Percentiles rank a stretch among this genome's conserved stretches.
Evolutionary conservation across 2,888 invertebrate species (phyloP).

Genomic region (Ochlodes sylvanus): DNA sequence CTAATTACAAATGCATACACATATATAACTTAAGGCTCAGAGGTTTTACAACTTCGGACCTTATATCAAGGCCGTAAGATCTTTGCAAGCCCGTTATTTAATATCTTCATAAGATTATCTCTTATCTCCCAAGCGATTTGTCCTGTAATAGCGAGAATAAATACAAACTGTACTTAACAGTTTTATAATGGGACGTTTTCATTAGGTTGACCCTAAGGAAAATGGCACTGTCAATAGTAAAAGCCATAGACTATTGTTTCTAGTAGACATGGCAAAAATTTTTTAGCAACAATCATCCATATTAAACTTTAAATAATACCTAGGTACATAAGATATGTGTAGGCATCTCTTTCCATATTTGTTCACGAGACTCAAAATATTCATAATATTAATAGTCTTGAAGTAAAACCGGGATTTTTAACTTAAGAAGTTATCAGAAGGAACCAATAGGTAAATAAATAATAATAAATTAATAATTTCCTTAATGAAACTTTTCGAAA

Average conservation of each 20-base stretch:
- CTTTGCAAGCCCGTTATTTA: slow-evolving; percentile 4
- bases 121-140: slow-evolving; percentile 23
- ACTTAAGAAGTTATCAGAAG: too few relatives aligned
- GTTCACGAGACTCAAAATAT: too few relatives aligned
- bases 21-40: background rate
- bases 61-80: background rate
- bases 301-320: too few relatives aligned
- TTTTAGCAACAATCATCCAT: background rate
- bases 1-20: slow-evolving; percentile 7
- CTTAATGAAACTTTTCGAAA: too few relatives aligned
- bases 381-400: too few relatives aligned
- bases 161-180: slow-evolving; percentile 26
- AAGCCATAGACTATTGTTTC: background rate
- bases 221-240: slow-evolving; percentile 6
- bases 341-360: too few relatives aligned
- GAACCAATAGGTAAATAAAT: too few relatives aligned
- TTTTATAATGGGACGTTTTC: slow-evolving; percentile 30
- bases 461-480: too few relatives aligned
- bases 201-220: slow-evolving; percentile 27
- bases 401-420: too few relatives aligned
- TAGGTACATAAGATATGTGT: too few relatives aligned
- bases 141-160: slow-evolving; percentile 28
- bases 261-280: background rate
- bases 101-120: slow-evolving; percentile 30
- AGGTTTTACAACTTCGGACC: slow-evolving; percentile 3